Base-by-base conservation (phyloP, 2,888 invertebrate species). In the Nemotelus nigrinus region DNA sequence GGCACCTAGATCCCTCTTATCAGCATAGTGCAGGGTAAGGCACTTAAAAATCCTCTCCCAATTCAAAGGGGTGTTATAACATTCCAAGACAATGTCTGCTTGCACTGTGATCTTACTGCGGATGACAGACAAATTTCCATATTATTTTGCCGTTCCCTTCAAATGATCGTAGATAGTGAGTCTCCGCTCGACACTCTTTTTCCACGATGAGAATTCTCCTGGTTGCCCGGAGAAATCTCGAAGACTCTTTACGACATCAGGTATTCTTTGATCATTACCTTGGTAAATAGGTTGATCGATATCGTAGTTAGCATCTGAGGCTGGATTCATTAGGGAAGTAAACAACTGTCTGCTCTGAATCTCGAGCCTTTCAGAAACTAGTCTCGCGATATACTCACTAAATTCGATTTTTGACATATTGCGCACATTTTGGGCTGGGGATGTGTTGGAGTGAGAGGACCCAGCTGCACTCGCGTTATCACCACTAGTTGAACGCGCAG, bases 331-430 rank as follows among this genome's bases (percentile, higher is more conserved):
- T 8, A 6, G 5, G n/a, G 6, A n/a, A 58, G n/a, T n/a, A n/a
- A 58, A 58, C 58, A 58, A 58, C n/a, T 58, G 58, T n/a, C n/a
- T 58, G n/a, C 58, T 58, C n/a, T 58, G 58, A 58, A 58, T 58
- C 58, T 58, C 58, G 25, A 58, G n/a, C n/a, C n/a, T n/a, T n/a
- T n/a, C n/a, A n/a, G n/a, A n/a, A n/a, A n/a, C n/a, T n/a, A n/a
- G n/a, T n/a, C 58, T 58, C n/a, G n/a, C n/a, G 3, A 58, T n/a
- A n/a, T 58, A 58, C 6, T 58, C 58, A 25, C 25, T 7, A 4
- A 6, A 58, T 58, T 58, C 58, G 3, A 3, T 58, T 58, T 58
- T 3, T n/a, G 25, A 8, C n/a, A 58, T 58, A 58, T 58, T 58
- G n/a, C 58, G 58, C 50, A 8, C 50, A 50, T 50, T 50, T 50